Evolutionary conservation across 1,140 invertebrate genomes (phyloP).

Genomic region (Mya arenaria): DNA sequence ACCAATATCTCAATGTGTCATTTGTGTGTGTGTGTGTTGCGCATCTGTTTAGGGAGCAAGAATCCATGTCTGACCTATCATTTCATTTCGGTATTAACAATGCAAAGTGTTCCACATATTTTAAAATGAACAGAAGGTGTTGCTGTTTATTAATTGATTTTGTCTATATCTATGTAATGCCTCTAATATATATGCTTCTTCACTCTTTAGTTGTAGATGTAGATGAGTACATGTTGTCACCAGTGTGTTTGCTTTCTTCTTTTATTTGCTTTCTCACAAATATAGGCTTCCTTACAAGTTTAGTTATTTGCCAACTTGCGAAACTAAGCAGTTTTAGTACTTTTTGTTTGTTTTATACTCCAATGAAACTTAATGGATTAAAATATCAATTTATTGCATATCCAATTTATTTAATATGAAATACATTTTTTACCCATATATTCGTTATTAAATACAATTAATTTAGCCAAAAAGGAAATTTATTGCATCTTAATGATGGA

Average conservation of each 20-base stretch:
- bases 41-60: no score
- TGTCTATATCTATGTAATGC: conserved; percentile 20
- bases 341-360: conserved; percentile 13
- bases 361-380: no score
- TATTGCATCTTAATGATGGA: background rate
- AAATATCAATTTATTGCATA: conserved; percentile 1
- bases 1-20: no score
- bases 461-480: background rate
- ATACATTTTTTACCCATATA: conserved; percentile 1
- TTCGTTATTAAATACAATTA: conserved; percentile 8
- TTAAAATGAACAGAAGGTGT: no score
- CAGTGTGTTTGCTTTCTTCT: background rate
- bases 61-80: no score
- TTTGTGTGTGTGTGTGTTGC: no score
- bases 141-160: conserved; percentile 10
- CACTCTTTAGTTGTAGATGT: no score
- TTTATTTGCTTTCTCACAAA: conserved; percentile 23
- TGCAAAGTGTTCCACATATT: no score
- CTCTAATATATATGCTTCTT: conserved; percentile 30
- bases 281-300: conserved; percentile 24
- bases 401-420: background rate
- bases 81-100: no score
- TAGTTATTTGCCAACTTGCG: background rate
- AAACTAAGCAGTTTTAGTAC: background rate
- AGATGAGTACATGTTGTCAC: no score